Base-by-base conservation (phyloP, 2,113 vertebrate genomes). In the Pomatorhinus ruficollis region DNA sequence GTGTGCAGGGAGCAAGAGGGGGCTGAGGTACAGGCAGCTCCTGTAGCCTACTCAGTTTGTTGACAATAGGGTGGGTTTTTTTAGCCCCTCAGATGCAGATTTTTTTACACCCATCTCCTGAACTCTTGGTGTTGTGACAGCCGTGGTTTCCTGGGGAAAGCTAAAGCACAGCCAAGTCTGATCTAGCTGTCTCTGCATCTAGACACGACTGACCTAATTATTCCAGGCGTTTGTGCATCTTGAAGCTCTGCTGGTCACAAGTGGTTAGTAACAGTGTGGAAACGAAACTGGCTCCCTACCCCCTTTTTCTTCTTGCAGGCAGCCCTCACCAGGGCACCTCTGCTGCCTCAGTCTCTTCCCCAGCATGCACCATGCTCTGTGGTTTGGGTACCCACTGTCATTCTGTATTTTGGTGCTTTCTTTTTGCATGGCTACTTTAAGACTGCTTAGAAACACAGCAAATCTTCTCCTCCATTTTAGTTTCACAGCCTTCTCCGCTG, bases 151-250 rank as follows among this genome's bases (percentile, higher is more conserved):
- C 65, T n/a, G 40, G 22, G 68, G 65, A 89, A 95, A 71, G n/a
- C 6, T 64, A 21, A 15, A n/a, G 74, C 13, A 44, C 0, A 2
- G 49, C 80, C 83, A 81, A 96, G 59, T 70, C 69, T 68, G 57
- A 87, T 54, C 27, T 71, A 75, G 56, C 56, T 80, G 70, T 35
- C 72, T 85, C 74, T 93, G 87, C 25, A 31, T 72, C 57, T 68
- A 94, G 93, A 87, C 59, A 69, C 0, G 2, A 30, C 82, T 94
- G 93, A 95, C 93, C 87, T 92, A 83, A 96, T 95, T 95, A 86
- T 93, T 93, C 63, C 75, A 63, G 79, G 79, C 52, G 0, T 87
- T 83, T 77, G 54, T 85, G 93, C 45, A 21, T 88, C 87, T 63
- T 44, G 71, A 74, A 93, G 78, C 75, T 69, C 56, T 59, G 63